Base-by-base conservation (phyloP, 2,888 invertebrate species). In the Tipula helvola region DNA sequence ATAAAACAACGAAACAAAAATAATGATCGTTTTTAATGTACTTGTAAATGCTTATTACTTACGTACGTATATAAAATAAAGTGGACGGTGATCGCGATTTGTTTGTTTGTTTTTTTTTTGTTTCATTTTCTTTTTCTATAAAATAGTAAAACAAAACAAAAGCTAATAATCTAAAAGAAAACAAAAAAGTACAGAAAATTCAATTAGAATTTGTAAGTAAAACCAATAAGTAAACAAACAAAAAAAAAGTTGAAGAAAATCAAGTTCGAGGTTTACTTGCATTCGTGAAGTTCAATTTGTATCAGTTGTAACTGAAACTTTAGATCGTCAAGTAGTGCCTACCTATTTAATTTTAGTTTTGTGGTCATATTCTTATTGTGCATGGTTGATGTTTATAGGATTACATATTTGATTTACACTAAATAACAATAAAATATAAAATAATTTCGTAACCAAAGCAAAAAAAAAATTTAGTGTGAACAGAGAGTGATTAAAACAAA, bases 241-340 rank as follows among this genome's bases (percentile, higher is more conserved):
- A 71, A 28, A 18, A 71, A 28, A 71, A 71, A 71, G 13, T 71
- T 12, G 10, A 71, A 71, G 84, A 84, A 84, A 84, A 39, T 84
- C 84, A 84, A 84, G 84, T 84, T 84, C 84, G 84, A 84, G 84
- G 84, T 84, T 84, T 84, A 84, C 41, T 84, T 71, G 71, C 71
- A 71, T 71, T 71, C 18, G 10, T 71, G 28, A 71, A 71, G 71
- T 71, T 71, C 28, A 71, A 71, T 71, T 71, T 71, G 71, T 71
- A 71, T 71, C 71, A 71, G 71, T 71, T 71, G 4, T 12, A 71
- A 71, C 28, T 71, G 71, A 71, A 71, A 28, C 71, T 71, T 71
- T 71, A 71, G 3, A 71, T 28, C 71, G 71, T 71, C 71, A 71
- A 71, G 71, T 71, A 71, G 71, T 18, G 28, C 28, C 28, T 28